A percentile compares a stretch with the other conserved stretches of the same genome.
Conservation (phyloP, 2,888 invertebrate genomes). For the Schizaphis graminum region DNA sequence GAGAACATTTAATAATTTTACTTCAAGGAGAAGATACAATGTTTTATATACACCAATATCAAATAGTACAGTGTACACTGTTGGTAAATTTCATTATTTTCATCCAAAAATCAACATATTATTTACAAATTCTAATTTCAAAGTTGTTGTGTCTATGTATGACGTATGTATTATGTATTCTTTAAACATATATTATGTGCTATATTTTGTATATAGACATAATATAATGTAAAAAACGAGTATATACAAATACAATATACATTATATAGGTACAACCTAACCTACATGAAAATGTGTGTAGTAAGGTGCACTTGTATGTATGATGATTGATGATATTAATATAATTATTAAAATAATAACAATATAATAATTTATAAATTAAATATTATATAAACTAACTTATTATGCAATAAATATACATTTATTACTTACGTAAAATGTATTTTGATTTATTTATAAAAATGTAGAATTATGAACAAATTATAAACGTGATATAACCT, state of each 20-base stretch:
- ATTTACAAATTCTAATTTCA: not conserved
- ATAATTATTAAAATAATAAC: no score
- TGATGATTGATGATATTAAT: no score
- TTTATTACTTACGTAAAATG: not conserved
- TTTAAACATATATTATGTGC: not conserved
- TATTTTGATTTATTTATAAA: not conserved
- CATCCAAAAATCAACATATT: not conserved
- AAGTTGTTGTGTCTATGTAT: not conserved
- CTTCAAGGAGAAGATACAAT: not conserved
- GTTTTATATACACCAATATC: not conserved
- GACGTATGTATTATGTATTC: not conserved
- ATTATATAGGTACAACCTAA: no score
- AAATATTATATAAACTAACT: not conserved
- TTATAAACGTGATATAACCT: not conserved
- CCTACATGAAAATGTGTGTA: not conserved
- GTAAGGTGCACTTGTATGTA: not conserved
- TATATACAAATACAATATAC: no score
- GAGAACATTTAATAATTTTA: not conserved
- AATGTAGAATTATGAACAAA: not conserved
- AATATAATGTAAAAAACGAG: not conserved
- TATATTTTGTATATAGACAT: not conserved
- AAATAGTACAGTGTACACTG: not conserved
- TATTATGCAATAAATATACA: not conserved
- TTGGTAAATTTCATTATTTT: not conserved
- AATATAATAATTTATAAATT: no score